Base-by-base conservation (phyloP, 1,140 invertebrate genomes). In the Papilio helenus region DNA sequence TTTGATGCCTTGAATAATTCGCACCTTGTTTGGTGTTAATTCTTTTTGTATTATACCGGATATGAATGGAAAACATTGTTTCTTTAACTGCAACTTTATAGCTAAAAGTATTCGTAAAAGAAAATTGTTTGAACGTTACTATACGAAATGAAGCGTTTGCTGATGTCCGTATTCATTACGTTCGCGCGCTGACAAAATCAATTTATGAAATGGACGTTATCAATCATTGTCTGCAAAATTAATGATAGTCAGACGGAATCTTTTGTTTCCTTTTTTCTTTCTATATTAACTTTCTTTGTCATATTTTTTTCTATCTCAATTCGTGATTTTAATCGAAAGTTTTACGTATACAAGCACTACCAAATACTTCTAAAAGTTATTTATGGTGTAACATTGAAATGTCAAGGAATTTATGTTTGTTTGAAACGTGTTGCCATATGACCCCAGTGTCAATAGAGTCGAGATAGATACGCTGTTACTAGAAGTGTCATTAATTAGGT, bases 1-100 rank as follows among this genome's bases (percentile, higher is more conserved):
- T 46, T 44, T 49, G 20, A 20, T 49, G 20, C 39, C 10, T 20
- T 73, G 18, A 23, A 2, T 44, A 51, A 23, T 26, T 26, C 20
- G 4, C 72, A 44, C 72, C 61, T 68, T 29, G 61, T 68, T 68
- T 29, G 61, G 42, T 74, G 42, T 74, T 74, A 74, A 74, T 74
- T 61, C 20, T 61, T 58, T 58, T 20, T 46, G 72, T 74, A 46
- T 74, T 8, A 23, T 51, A 74, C 20, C 12, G 72, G 42, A 46
- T 74, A 12, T 68, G 61, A 34, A 68, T 68, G 12, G 5, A 29
- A 14, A 26, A 14, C 26, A 29, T 68, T 68, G 26, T 34, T 29
- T n/a, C n/a, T n/a, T 68, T 68, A 29, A 68, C 3, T 34, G 61
- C 61, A 23, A 61, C 12, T 26, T 61, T 26, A 23, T 61, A 61